A percentile compares a stretch with the other conserved stretches of the same genome.
Conservation (phyloP, 2,888 invertebrate genomes). For the Aphodius sticticus region DNA sequence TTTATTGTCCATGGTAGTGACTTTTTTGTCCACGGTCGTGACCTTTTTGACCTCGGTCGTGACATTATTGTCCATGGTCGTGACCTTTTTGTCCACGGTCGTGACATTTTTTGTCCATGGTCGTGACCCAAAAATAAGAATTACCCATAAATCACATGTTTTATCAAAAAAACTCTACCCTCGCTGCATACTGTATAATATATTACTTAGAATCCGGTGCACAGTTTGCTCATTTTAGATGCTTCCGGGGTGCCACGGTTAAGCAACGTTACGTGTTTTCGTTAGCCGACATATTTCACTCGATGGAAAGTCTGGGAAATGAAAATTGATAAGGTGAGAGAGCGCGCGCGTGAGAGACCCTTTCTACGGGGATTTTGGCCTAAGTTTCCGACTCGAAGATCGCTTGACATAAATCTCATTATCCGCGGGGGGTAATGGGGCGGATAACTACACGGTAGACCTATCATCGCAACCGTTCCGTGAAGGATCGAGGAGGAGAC, state of each 20-base stretch:
- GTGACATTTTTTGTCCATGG: too few relatives aligned
- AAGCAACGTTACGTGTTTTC: conserved; percentile 4
- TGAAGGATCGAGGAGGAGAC: too few relatives aligned
- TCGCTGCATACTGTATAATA: background rate
- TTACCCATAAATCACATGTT: too few relatives aligned
- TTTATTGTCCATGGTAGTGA: too few relatives aligned
- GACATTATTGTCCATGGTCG: too few relatives aligned
- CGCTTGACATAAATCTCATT: background rate
- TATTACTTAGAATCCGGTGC: background rate
- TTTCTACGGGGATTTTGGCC: background rate
- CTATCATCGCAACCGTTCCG: background rate
- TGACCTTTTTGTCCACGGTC: too few relatives aligned
- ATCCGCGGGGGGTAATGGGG: background rate
- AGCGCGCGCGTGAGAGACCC: background rate
- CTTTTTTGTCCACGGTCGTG: too few relatives aligned
- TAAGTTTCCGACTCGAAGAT: background rate
- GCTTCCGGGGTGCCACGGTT: background rate
- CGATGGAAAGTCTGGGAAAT: background rate
- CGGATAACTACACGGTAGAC: background rate
- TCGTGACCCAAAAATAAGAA: too few relatives aligned
- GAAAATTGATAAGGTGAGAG: background rate
- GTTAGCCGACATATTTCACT: background rate
- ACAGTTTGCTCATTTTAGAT: background rate
- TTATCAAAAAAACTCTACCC: too few relatives aligned
- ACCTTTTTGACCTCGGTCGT: too few relatives aligned